Evolutionary conservation across 1,140 invertebrate species (phyloP), one percentile per base, ranked within the genome.

Genomic region (Catajapyx aquilonaris): DNA sequence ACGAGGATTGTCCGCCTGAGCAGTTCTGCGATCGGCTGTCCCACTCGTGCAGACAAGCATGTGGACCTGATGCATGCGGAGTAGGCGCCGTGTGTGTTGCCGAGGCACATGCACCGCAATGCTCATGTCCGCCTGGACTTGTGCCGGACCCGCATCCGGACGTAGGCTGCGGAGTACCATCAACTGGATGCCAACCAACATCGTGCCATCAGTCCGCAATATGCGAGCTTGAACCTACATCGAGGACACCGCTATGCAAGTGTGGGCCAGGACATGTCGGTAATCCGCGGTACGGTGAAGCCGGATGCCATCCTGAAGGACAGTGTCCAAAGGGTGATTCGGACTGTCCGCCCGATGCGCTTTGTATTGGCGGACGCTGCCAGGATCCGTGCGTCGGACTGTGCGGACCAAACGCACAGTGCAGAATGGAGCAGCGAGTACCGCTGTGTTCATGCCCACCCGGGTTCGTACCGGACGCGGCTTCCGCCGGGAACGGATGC

Each of bases 71-170:
- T 45, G 70, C 75, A 5, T 91, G 85, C 49, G 85, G 84, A 1
- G 68, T 68, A 19, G 85, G 86, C 57, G 79, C 85, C 7, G 76
- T 90, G 30, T 91, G 85, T 52, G 69, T 87, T 41, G 72, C 79
- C 9, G 79, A 86, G 52, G 73, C 81, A 49, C 81, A 86, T 50
- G 70, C 68, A 47, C 68, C 73, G 2, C 68, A 68, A 2, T 91
- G 85, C 48, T 74, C 79, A 48, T 91, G 86, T 52, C 81, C 79
- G 17, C 71, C 75, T 13, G 83, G 84, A 2, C 81, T 70, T 48
- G 64, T 62, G 48, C 67, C 78, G 0, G 76, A 86, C 56, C 81
- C 85, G 1, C 52, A 77, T 5, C 68, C 83, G 1, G 81, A 87
- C 40, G 66, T 85, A 9, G 73, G 76, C 47, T 87, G 83, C 49